phyloP scores from a whole-genome alignment of 2,113 vertebrate genomes.

The Thomomys bottae region DNA sequence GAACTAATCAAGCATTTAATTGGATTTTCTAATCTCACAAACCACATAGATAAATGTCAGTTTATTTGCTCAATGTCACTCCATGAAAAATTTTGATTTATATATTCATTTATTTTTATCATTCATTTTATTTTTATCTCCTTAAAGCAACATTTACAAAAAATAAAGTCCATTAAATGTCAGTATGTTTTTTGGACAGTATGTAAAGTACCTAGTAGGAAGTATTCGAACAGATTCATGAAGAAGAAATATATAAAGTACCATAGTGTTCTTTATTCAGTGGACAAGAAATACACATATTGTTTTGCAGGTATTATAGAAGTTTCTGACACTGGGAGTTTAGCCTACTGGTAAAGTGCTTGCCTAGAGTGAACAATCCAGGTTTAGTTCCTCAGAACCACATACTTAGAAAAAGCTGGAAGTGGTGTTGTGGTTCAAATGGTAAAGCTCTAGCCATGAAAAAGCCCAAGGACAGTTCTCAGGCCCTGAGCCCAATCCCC shows the following conservation, averaged over 20 bases:
- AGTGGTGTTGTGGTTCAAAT: too few species aligned
- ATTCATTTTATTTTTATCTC: conserved; percentile 39
- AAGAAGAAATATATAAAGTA: not conserved
- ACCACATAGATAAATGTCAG: not conserved
- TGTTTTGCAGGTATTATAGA: not conserved
- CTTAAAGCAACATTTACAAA: not conserved
- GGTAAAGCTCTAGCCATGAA: too few species aligned
- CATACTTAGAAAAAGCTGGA: too few species aligned
- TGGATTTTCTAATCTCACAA: not conserved
- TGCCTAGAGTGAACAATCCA: too few species aligned
- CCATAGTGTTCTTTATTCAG: not conserved
- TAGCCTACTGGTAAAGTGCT: too few species aligned
- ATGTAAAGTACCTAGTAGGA: not conserved
- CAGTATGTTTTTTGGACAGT: not conserved
- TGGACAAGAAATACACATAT: not conserved
- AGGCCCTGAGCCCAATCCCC: too few species aligned
- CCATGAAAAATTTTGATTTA: not conserved
- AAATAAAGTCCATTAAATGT: conserved; percentile 19
- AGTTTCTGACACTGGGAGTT: too few species aligned
- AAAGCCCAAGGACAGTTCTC: too few species aligned
- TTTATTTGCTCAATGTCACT: conserved; percentile 14
- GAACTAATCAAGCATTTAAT: conserved; percentile 9
- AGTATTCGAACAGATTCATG: not conserved
- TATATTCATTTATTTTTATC: conserved; percentile 15
- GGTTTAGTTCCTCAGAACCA: too few species aligned